Conservation (phyloP, 2,797 vertebrate species). For the Girardinus metallicus region DNA sequence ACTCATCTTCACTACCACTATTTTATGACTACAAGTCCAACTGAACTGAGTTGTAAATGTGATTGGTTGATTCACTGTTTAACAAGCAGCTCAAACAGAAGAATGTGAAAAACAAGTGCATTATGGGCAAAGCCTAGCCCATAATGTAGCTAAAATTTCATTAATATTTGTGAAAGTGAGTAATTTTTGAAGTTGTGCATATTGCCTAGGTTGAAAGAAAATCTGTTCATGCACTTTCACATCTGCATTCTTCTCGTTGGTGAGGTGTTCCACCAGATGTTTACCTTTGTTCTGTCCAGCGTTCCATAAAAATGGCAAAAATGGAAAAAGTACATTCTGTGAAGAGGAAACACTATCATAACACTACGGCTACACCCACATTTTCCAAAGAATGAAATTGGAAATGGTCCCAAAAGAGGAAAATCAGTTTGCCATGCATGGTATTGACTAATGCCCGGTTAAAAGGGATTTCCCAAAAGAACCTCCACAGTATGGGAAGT, state of each 20-base stretch:
- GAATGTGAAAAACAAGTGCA: background rate
- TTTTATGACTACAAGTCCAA: background rate
- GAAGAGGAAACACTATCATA: conserved; percentile 66
- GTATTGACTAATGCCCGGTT: conserved; percentile 70
- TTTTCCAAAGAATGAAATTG: conserved; percentile 78
- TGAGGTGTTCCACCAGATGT: conserved; percentile 66
- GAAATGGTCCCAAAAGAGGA: conserved; percentile 70
- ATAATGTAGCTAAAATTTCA: conserved; percentile 9
- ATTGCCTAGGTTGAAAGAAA: conserved; percentile 40
- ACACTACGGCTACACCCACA: conserved; percentile 70
- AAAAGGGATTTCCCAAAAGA: conserved; percentile 79
- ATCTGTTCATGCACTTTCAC: conserved; percentile 53
- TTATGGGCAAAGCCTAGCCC: conserved; percentile 13
- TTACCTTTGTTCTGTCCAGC: conserved; percentile 53
- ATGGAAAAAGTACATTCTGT: conserved; percentile 60
- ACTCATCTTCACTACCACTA: background rate
- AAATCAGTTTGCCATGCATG: conserved; percentile 68
- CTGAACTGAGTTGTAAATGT: background rate
- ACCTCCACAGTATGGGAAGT: conserved; percentile 53
- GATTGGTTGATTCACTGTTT: background rate
- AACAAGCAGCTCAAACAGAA: background rate
- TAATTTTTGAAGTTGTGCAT: conserved; percentile 21
- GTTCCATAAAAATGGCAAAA: conserved; percentile 43
- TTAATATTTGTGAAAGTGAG: conserved; percentile 9
- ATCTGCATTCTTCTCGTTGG: conserved; percentile 67